Evolutionary conservation across 2,797 vertebrate genomes (phyloP), one percentile per base, ranked within the genome.

Genomic region (Macrochelys suwanniensis): DNA sequence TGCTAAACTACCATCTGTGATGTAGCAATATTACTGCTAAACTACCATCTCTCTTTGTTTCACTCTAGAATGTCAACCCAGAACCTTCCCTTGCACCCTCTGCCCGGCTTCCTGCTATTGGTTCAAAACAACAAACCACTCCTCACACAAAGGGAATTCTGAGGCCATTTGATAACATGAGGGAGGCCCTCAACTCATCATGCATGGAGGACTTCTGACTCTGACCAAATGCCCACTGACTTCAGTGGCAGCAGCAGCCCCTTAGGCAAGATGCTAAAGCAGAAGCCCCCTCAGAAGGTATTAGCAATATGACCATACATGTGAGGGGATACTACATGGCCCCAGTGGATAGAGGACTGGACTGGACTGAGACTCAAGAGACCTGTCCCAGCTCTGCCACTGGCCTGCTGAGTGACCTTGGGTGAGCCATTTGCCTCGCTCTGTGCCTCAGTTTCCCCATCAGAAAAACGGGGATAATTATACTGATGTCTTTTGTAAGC

Each of bases 171-270:
- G 94, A 94, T 97, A 97, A 97, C 95, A 97, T 97, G 96, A 97
- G 97, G 96, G 97, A 97, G 96, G 96, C 95, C 96, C 96, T 97
- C 94, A 97, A 97, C 96, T 97, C 97, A 97, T 96, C 95, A 97
- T 97, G 96, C 94, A 0, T 95, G 95, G 96, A 97, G 95, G 96
- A 96, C 96, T 82, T 94, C 78, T 76, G 25, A 45, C 25, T 68
- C n/a, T 68, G 96, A 96, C 96, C 96, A 97, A 96, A 97, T 94
- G 96, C 97, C 96, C 96, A 97, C 96, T 95, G 96, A 94, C 96
- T 97, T 95, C 93, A 94, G 95, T 96, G 96, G 96, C 97, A 97
- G 96, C 95, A 96, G 94, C 96, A 96, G 96, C 95, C 96, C 95
- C 96, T 96, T 94, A 91, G 96, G 92, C 91, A 96, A 96, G 93